Conservation (phyloP, 1,140 invertebrate species). For the Luehdorfia chinensis region DNA sequence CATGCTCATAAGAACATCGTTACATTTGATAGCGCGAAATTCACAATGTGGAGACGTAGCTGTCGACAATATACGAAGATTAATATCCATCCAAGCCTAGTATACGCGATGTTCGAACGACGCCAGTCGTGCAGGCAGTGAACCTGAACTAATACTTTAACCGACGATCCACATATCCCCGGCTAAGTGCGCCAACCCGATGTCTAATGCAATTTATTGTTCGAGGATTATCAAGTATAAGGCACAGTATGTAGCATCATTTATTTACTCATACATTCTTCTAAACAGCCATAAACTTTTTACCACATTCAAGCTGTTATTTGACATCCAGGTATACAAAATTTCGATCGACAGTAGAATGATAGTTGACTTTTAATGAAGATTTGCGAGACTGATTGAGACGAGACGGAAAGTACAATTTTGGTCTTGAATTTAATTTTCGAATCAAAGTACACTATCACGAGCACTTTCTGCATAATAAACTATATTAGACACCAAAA, state of each 20-base stretch:
- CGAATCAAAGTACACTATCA: too few relatives aligned
- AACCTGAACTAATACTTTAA: constrained; percentile 26
- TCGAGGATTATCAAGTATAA: constrained; percentile 4
- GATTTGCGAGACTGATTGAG: too few relatives aligned
- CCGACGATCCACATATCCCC: constrained; percentile 24
- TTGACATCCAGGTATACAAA: background rate
- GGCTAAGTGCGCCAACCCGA: constrained; percentile 21
- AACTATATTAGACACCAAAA: background rate
- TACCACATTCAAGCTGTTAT: background rate
- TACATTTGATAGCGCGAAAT: too few relatives aligned
- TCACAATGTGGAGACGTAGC: background rate
- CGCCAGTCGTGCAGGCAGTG: constrained; percentile 15
- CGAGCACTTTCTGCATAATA: too few relatives aligned
- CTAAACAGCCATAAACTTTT: background rate
- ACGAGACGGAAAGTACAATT: too few relatives aligned
- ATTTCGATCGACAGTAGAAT: too few relatives aligned
- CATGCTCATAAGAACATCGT: too few relatives aligned
- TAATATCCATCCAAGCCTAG: background rate
- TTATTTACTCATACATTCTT: background rate
- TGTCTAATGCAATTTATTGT: constrained; percentile 24
- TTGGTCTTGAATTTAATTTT: too few relatives aligned
- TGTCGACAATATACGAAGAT: constrained; percentile 14
- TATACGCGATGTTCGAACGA: background rate
- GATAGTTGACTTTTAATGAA: too few relatives aligned
- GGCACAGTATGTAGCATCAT: background rate